These are phyloP conservation scores for Ephestia elutella DNA, from an alignment of 1,140 invertebrate genomes.

Conservation along the genomic window DNA sequence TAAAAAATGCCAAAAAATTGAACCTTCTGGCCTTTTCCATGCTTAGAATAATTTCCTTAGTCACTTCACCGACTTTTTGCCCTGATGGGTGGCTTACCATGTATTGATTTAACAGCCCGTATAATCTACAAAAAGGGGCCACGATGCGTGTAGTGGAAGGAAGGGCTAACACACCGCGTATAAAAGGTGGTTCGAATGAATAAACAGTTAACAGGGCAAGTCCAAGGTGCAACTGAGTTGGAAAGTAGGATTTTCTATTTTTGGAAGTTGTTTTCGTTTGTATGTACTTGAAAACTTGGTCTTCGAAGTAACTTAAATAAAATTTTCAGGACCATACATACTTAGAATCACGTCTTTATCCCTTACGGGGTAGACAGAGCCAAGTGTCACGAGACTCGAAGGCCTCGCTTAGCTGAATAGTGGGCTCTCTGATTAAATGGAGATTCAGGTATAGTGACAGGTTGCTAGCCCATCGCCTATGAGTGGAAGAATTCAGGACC, in stretches of 20 bases:
- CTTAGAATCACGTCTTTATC: too few species aligned
- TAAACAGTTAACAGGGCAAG: not conserved
- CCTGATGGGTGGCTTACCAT: not conserved
- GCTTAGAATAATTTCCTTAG: not conserved
- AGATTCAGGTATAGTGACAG: too few species aligned
- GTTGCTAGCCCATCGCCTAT: too few species aligned
- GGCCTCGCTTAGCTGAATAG: too few species aligned
- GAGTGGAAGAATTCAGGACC: too few species aligned
- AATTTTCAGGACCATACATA: not conserved
- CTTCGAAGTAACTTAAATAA: too few species aligned
- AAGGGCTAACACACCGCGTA: not conserved
- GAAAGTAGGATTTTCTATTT: not conserved
- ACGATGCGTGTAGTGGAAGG: not conserved
- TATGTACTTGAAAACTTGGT: too few species aligned
- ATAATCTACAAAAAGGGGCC: not conserved
- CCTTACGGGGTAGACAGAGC: too few species aligned
- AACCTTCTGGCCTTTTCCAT: not conserved
- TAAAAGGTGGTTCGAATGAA: not conserved
- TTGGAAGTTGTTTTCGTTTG: not conserved
- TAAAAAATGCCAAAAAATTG: too few species aligned
- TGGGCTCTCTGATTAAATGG: too few species aligned
- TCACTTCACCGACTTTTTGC: not conserved
- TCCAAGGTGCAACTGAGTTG: not conserved
- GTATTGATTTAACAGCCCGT: constrained; percentile 8
- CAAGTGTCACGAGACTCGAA: too few species aligned